These are phyloP conservation scores for Grallaria varia DNA, from an alignment of 2,113 vertebrate genomes.

Conservation along the genomic window DNA sequence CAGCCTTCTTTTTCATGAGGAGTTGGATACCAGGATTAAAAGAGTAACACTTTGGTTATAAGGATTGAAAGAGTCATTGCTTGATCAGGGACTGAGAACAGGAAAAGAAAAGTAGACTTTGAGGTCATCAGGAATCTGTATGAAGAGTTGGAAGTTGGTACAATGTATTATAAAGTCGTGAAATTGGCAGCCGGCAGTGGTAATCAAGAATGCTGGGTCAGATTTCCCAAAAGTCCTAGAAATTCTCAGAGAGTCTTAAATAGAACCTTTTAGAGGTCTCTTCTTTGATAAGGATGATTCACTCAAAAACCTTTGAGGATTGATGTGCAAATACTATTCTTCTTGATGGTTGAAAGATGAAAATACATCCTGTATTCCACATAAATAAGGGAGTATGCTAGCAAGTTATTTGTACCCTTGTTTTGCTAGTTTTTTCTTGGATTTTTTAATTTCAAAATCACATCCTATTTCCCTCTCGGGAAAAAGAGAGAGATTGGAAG, in stretches of 20 bases:
- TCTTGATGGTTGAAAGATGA: not conserved
- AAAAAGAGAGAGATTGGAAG: not conserved
- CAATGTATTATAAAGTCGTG: not conserved
- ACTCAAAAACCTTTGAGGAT: not conserved
- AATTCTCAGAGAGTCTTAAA: not conserved
- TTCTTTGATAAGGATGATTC: not conserved
- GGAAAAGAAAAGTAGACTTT: not conserved
- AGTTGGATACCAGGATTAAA: not conserved
- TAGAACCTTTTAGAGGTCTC: not conserved
- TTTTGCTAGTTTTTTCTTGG: not conserved
- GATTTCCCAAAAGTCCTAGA: not conserved
- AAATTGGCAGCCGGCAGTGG: not conserved
- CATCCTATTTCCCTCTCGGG: not conserved
- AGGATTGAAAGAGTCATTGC: not conserved
- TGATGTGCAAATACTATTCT: not conserved
- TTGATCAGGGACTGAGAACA: not conserved
- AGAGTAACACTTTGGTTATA: not conserved
- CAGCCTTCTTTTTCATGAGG: not conserved
- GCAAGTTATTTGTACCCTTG: not conserved
- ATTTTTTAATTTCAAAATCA: not conserved
- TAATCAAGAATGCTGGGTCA: not conserved
- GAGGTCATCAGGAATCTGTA: not conserved
- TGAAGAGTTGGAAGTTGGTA: not conserved
- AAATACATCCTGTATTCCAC: not conserved
- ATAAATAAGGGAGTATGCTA: not conserved